Base-by-base conservation (phyloP, 2,797 vertebrate species). In the Tragopan temminckii region DNA sequence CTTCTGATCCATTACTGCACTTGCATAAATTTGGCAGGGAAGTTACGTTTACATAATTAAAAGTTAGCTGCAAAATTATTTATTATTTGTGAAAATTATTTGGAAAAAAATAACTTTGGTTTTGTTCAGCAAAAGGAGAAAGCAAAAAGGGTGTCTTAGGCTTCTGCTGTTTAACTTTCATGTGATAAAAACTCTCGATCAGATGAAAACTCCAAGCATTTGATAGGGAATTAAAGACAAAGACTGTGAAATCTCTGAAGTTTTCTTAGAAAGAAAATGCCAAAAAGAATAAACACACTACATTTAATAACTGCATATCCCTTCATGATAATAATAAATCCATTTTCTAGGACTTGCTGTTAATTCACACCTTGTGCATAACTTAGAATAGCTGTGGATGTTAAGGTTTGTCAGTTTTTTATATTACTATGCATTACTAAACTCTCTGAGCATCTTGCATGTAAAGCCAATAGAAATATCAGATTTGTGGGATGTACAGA, bases 41-140 rank as follows among this genome's bases (percentile, higher is more conserved):
- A 71, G 79, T 71, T 88, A 80, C 89, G 74, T 85, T n/a, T 55
- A 55, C 3, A 3, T n/a, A 17, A n/a, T 31, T 55, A 55, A 55
- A 55, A 55, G 7, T 55, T 55, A 92, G 74, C 75, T 91, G 85
- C 18, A 83, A 94, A 87, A 31, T 48, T 59, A 77, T 79, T 89
- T 93, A 89, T 95, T 92, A 80, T 89, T 92, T 89, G 3, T 64
- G 23, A 82, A 77, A 76, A n/a, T 4, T 90, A 11, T 58, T 93
- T 75, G 67, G 40, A 19, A 77, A 62, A 64, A 40, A 43, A 55
- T 17, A 8, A n/a, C 31, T 8, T 23, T 35, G 4, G 35, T 50
- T 87, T 85, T 13, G 19, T 76, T 93, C 81, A 76, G 20, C n/a
- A 80, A 77, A 66, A 58, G 71, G 13, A 35, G 42, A 52, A 80